Evolutionary conservation across 2,113 vertebrate genomes (phyloP).

Genomic region (Speoplatyrhinus poulsoni): DNA sequence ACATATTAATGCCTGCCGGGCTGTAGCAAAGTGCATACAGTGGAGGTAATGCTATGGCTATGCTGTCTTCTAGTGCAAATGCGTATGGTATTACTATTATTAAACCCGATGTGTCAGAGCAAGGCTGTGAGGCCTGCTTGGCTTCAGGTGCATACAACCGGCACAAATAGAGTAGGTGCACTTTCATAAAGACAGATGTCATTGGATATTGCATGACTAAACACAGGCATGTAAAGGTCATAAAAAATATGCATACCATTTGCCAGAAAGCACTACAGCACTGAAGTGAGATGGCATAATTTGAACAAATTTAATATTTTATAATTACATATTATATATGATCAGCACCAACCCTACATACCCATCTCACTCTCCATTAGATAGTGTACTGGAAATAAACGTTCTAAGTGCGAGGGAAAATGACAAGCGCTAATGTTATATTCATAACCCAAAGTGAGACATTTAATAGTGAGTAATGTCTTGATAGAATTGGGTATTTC

Average conservation of each 20-base stretch:
- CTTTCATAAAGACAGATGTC: not conserved
- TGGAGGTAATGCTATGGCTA: not conserved
- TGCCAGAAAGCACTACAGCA: no score
- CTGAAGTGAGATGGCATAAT: no score
- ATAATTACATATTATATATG: no score
- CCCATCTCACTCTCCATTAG: no score
- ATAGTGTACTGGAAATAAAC: no score
- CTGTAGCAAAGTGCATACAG: not conserved
- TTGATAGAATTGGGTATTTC: no score
- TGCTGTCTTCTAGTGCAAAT: slow-evolving; percentile 48
- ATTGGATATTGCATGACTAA: not conserved
- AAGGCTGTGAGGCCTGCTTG: not conserved
- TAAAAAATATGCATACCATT: not conserved
- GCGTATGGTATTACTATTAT: slow-evolving; percentile 33
- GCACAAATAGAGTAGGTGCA: not conserved
- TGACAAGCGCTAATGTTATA: no score
- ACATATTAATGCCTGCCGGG: not conserved
- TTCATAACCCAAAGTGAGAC: no score
- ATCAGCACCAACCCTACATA: no score
- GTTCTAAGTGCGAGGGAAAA: no score
- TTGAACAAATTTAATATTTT: no score
- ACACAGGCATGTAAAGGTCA: not conserved
- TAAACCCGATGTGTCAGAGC: slow-evolving; percentile 35
- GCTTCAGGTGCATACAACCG: not conserved
- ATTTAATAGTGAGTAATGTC: no score